Percentiles rank a stretch among this genome's conserved stretches.
Conservation (phyloP, 2,888 invertebrate genomes). For the Sphecodes monilicornis region DNA sequence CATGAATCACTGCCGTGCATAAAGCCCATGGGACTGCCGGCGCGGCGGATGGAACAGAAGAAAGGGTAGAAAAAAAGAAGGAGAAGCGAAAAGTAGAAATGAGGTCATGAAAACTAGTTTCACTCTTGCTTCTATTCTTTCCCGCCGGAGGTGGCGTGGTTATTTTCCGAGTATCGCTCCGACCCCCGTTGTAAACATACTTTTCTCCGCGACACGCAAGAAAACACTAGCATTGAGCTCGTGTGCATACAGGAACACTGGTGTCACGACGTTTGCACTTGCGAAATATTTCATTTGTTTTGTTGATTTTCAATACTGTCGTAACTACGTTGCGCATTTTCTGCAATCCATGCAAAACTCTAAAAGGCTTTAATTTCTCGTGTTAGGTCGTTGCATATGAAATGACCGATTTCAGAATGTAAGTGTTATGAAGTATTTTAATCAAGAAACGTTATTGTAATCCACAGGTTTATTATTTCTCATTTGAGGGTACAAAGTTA, state of each 20-base stretch:
- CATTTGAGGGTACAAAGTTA: too few species aligned
- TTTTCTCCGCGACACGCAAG: not conserved
- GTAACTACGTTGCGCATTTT: not conserved
- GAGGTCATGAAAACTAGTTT: slow-evolving; percentile 43
- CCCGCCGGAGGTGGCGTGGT: not conserved
- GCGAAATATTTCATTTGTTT: not conserved
- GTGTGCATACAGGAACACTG: not conserved
- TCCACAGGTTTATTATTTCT: too few species aligned
- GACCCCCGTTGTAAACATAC: not conserved
- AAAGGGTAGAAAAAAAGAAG: slow-evolving; percentile 8
- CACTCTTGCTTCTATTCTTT: slow-evolving; percentile 15
- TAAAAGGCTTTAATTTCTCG: too few species aligned
- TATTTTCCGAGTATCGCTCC: slow-evolving; percentile 8
- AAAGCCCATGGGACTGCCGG: slow-evolving; percentile 23
- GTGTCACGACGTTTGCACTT: not conserved
- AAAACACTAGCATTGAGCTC: not conserved
- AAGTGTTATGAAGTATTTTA: too few species aligned
- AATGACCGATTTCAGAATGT: too few species aligned
- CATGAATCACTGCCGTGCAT: slow-evolving; percentile 44
- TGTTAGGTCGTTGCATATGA: not conserved
- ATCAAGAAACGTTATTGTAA: too few species aligned
- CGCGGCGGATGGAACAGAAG: slow-evolving; percentile 3
- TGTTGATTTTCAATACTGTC: not conserved
- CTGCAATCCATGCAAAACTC: too few species aligned
- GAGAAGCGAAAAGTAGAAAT: slow-evolving; percentile 18